A percentile compares a stretch with the other conserved stretches of the same genome.
Evolutionary conservation across 1,140 invertebrate genomes (phyloP).

Genomic region (Thaumatotibia leucotreta): DNA sequence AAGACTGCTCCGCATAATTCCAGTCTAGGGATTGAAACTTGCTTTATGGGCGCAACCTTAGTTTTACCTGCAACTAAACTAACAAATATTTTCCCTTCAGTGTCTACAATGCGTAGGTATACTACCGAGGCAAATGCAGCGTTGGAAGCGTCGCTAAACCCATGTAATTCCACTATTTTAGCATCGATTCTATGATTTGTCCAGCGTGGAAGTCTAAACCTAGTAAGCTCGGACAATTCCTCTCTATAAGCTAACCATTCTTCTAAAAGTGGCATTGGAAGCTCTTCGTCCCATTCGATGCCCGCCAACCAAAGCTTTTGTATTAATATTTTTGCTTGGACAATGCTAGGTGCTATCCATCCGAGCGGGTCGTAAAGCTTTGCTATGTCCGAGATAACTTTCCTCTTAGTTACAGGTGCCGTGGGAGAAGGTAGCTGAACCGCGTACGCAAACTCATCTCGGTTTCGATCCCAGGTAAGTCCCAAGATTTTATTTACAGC

Average conservation of each 20-base stretch:
- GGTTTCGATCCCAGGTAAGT: slow-evolving; percentile 3
- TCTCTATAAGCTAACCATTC: slow-evolving; percentile 18
- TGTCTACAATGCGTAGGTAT: background rate
- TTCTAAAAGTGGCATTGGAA: slow-evolving; percentile 10
- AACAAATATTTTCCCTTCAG: background rate
- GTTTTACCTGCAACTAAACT: slow-evolving; percentile 28
- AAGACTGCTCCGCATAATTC: slow-evolving; percentile 30
- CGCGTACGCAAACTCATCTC: slow-evolving; percentile 10
- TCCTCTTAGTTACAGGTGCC: slow-evolving; percentile 15
- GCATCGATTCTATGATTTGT: background rate
- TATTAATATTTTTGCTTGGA: slow-evolving; percentile 46
- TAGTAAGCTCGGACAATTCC: background rate
- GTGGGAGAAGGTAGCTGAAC: background rate
- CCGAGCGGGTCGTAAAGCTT: slow-evolving; percentile 26
- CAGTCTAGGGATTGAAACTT: slow-evolving; percentile 25
- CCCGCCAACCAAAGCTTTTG: slow-evolving; percentile 38
- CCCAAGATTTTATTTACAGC: slow-evolving; percentile 4
- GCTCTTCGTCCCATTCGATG: slow-evolving; percentile 38
- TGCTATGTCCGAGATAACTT: slow-evolving; percentile 11
- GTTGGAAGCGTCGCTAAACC: slow-evolving; percentile 24
- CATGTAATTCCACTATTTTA: background rate
- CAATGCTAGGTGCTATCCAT: slow-evolving; percentile 34
- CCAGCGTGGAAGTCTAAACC: slow-evolving; percentile 8
- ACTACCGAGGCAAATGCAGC: slow-evolving; percentile 28
- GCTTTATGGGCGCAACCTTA: slow-evolving; percentile 38